These are phyloP conservation scores for Thalassarche chlororhynchos DNA, from an alignment of 2,113 vertebrate genomes.

Conservation along the genomic window DNA sequence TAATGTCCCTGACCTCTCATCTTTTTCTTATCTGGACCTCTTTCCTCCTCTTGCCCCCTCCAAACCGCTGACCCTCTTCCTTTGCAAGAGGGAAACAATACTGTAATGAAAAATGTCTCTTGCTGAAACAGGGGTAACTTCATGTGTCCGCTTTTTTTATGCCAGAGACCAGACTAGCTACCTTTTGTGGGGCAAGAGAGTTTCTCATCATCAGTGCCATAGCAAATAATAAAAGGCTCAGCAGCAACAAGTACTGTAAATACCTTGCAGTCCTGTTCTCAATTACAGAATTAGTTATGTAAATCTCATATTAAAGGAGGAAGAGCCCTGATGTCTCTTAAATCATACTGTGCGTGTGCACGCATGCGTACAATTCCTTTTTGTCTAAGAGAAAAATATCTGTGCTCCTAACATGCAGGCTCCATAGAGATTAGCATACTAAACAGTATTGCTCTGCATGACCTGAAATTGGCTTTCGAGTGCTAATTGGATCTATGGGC, in stretches of 20 bases:
- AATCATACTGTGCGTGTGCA: neutral
- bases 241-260: slow-evolving; percentile 17
- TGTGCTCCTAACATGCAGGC: neutral
- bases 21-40: neutral
- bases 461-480: slow-evolving; percentile 37
- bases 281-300: slow-evolving; percentile 52
- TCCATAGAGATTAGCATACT: slow-evolving; percentile 39
- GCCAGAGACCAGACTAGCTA: neutral
- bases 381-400: slow-evolving; percentile 4
- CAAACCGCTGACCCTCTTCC: neutral
- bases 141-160: neutral
- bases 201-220: neutral
- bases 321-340: slow-evolving; percentile 17
- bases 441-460: slow-evolving; percentile 11
- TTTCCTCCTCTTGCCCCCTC: neutral
- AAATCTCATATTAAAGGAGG: slow-evolving; percentile 41
- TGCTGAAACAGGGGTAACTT: neutral
- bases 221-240: slow-evolving; percentile 9
- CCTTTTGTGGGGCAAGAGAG: neutral
- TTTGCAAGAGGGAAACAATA: neutral
- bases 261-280: slow-evolving; percentile 28
- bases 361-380: neutral
- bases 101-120: neutral
- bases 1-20: neutral
- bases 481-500: slow-evolving; percentile 30